Base-by-base conservation (phyloP, 2,888 invertebrate genomes). In the Apomyelois bistriatella region DNA sequence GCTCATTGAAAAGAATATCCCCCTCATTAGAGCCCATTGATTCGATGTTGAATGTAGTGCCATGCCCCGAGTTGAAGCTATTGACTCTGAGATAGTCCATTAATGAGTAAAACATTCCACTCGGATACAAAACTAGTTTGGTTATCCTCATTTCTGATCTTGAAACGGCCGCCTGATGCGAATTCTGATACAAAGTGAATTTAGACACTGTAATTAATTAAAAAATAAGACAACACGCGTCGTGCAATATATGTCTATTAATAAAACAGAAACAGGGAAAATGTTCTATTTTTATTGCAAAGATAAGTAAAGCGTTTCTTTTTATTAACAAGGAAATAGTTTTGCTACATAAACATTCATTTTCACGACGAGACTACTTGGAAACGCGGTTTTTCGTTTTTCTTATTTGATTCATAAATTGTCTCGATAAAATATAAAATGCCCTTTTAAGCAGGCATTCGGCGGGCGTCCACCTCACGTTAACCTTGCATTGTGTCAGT, bases 401-500 rank as follows among this genome's bases (percentile, higher is more conserved):
- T 69, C 64, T 68, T 69, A 70, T 70, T 72, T 68, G 69, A 76
- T 74, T 68, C 56, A 67, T 67, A 22, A 22, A 22, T 68, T 60
- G 65, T 66, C 59, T 68, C 64, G 72, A 75, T 77, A 72, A 71
- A 73, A 69, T 68, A 70, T 75, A 74, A 75, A 40, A 79, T 79
- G 72, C 76, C 76, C 74, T 79, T 81, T 76, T 70, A 70, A 79
- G 75, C 67, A 62, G 72, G 64, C 66, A 70, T 74, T 69, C 70
- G 63, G 73, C 79, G 86, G 85, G 72, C 85, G 74, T 84, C 83
- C 68, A 86, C 84, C 85, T 79, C 79, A 66, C 59, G 70, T 71
- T 82, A 83, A 77, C 86, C 85, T 88, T 88, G 87, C 80, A 76
- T 79, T 84, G 84, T 84, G 85, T 85, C 86, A 86, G 81, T 85